Conservation (phyloP, 2,888 invertebrate species). For the Campopleginae sp. region DNA sequence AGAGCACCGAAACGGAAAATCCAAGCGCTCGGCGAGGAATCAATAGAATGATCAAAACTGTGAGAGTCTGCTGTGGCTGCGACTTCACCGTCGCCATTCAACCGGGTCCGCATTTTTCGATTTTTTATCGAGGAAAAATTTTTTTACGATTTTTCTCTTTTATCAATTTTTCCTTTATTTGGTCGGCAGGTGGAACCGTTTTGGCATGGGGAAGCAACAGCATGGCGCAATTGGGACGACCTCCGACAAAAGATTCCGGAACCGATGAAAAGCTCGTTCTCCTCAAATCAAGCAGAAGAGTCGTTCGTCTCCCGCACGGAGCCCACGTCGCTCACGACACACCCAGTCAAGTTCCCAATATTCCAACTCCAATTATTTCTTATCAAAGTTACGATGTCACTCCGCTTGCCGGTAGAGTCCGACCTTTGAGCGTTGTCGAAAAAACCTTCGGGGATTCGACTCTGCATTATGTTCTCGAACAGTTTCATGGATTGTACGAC, state of each 20-base stretch:
- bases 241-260: slow-evolving; percentile 86
- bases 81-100: slow-evolving; percentile 91
- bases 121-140: background rate
- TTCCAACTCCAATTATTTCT: slow-evolving; percentile 82
- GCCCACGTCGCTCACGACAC: slow-evolving; percentile 81
- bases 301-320: slow-evolving; percentile 88
- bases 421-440: slow-evolving; percentile 80
- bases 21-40: slow-evolving; percentile 71
- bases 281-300: slow-evolving; percentile 90
- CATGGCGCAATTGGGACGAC: slow-evolving; percentile 87
- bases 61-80: slow-evolving; percentile 88
- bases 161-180: background rate
- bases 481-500: slow-evolving; percentile 83
- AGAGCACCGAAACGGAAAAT: slow-evolving; percentile 57
- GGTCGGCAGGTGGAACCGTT: slow-evolving; percentile 86
- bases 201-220: slow-evolving; percentile 92
- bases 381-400: slow-evolving; percentile 81
- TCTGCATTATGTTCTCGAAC: slow-evolving; percentile 83
- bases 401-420: slow-evolving; percentile 78
- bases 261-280: slow-evolving; percentile 86
- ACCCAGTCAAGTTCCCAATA: slow-evolving; percentile 83
- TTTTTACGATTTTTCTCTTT: background rate
- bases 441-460: slow-evolving; percentile 80
- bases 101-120: slow-evolving; percentile 74
- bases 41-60: slow-evolving; percentile 79